These are phyloP conservation scores for Ichneumoninae sp. DNA, from an alignment of 2,888 invertebrate species.

Conservation along the genomic window DNA sequence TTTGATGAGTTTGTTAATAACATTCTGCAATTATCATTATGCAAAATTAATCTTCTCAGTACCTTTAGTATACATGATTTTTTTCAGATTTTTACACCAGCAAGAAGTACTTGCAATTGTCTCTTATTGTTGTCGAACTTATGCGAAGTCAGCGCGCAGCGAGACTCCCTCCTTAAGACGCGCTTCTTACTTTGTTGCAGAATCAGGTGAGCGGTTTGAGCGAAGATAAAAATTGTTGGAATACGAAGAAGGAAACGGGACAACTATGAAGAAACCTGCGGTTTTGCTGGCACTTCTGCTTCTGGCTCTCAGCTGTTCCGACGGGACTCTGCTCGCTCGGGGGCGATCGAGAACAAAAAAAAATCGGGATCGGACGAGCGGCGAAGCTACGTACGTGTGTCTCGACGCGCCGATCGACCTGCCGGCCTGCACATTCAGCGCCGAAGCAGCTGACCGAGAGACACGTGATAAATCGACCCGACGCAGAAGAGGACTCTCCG, in stretches of 20 bases:
- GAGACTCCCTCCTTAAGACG: too few relatives aligned
- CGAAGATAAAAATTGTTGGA: background rate
- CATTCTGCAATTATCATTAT: too few relatives aligned
- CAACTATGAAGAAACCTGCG: conserved; percentile 45
- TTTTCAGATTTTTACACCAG: too few relatives aligned
- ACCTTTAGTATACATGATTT: too few relatives aligned
- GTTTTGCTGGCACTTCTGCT: conserved; percentile 26
- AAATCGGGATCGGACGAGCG: background rate
- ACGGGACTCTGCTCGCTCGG: conserved; percentile 35
- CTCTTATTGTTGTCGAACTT: too few relatives aligned
- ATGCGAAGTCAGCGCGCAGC: too few relatives aligned
- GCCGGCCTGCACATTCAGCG: conserved; percentile 68
- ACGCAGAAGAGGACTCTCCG: conserved; percentile 27
- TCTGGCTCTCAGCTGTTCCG: conserved; percentile 12
- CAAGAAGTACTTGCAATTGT: too few relatives aligned
- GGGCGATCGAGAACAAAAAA: conserved; percentile 36
- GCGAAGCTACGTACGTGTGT: conserved; percentile 66
- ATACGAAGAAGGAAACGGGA: conserved; percentile 5
- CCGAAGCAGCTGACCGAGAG: conserved; percentile 2
- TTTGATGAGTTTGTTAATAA: too few relatives aligned
- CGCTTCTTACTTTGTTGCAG: conserved; percentile 33
- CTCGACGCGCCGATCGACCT: conserved; percentile 71
- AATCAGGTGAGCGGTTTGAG: conserved; percentile 6
- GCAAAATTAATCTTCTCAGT: too few relatives aligned
- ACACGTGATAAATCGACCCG: background rate